These are phyloP conservation scores for Anoncus sp. DNA, from an alignment of 2,888 invertebrate species.

Conservation along the genomic window DNA sequence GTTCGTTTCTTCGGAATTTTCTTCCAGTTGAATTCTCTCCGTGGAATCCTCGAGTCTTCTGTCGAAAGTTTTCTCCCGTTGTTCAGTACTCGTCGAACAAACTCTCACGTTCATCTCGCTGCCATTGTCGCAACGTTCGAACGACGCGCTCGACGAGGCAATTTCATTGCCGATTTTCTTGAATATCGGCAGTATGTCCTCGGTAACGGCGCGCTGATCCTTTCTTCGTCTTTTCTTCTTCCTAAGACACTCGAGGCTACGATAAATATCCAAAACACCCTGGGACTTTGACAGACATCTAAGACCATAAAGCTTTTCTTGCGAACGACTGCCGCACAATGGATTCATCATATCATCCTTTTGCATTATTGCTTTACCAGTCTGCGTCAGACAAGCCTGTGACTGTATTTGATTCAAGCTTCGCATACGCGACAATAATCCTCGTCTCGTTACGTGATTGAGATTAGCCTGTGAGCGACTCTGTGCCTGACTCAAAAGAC, in stretches of 20 bases:
- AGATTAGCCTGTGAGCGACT: constrained; percentile 79
- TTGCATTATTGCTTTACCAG: constrained; percentile 60
- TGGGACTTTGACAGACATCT: constrained; percentile 84
- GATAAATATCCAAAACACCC: constrained; percentile 83
- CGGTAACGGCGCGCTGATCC: constrained; percentile 76
- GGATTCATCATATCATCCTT: constrained; percentile 74
- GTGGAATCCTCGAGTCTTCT: not conserved
- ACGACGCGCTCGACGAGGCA: constrained; percentile 56
- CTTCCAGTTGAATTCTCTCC: constrained; percentile 14
- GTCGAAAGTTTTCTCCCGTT: not conserved
- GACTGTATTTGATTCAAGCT: constrained; percentile 81
- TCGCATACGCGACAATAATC: constrained; percentile 79
- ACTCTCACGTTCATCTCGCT: constrained; percentile 24
- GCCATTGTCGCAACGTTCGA: constrained; percentile 39
- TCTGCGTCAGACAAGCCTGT: constrained; percentile 79
- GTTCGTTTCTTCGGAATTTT: not conserved
- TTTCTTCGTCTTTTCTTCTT: constrained; percentile 72
- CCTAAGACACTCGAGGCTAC: constrained; percentile 79
- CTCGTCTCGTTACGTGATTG: constrained; percentile 75
- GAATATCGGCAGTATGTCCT: constrained; percentile 77
- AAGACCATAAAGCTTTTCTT: constrained; percentile 84
- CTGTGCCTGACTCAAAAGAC: constrained; percentile 78
- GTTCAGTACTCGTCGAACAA: not conserved
- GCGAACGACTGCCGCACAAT: constrained; percentile 80
- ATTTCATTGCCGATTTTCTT: constrained; percentile 74